Conservation (phyloP, 2,888 invertebrate species). For the Amphimallon solstitiale region DNA sequence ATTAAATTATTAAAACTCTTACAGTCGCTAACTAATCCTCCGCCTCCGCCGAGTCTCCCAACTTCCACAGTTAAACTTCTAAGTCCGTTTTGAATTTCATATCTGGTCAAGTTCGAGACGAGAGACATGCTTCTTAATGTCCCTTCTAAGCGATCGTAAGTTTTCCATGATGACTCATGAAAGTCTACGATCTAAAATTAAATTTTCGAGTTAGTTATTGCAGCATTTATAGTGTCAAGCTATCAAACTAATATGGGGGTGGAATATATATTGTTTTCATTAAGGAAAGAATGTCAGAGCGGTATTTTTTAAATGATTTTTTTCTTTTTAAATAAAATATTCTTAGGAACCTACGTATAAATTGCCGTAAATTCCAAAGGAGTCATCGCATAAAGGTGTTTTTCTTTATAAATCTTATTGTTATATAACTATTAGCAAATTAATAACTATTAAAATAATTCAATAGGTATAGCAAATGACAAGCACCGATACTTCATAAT, state of each 20-base stretch:
- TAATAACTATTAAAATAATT: too few relatives aligned
- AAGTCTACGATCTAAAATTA: constrained; percentile 36
- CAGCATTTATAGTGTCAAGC: not conserved
- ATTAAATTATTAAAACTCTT: constrained; percentile 20
- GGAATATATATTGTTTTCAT: constrained; percentile 13
- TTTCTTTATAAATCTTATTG: too few relatives aligned
- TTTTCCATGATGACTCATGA: constrained; percentile 37
- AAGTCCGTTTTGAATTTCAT: constrained; percentile 57
- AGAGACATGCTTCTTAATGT: constrained; percentile 48
- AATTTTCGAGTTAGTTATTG: constrained; percentile 7
- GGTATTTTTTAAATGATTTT: too few relatives aligned
- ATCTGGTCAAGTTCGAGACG: constrained; percentile 51
- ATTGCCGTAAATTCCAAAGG: too few relatives aligned
- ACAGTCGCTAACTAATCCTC: constrained; percentile 48
- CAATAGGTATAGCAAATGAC: too few relatives aligned
- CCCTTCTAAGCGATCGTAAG: constrained; percentile 46
- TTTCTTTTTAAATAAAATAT: too few relatives aligned
- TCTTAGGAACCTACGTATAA: too few relatives aligned
- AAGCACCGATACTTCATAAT: too few relatives aligned
- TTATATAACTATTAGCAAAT: too few relatives aligned
- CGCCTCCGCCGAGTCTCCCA: constrained; percentile 50
- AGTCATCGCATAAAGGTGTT: too few relatives aligned
- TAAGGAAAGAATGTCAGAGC: not conserved
- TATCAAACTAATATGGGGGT: not conserved
- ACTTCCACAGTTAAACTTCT: constrained; percentile 56